Evolutionary conservation across 2,113 vertebrate species (phyloP).

Genomic region (Notothenia rossii): DNA sequence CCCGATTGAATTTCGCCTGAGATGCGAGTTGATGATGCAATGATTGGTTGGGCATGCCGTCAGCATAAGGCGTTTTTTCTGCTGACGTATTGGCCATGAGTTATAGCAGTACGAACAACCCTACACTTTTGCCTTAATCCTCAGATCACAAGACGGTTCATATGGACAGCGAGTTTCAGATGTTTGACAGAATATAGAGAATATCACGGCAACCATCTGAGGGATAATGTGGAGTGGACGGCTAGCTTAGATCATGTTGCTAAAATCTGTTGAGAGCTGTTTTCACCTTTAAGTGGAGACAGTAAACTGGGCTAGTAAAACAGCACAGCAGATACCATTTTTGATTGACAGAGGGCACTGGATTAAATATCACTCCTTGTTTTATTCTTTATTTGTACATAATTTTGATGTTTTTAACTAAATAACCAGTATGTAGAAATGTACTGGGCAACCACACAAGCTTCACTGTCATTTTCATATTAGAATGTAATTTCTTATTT

Average conservation of each 20-base stretch:
- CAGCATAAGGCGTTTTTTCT: constrained; percentile 56
- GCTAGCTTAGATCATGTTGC: constrained; percentile 47
- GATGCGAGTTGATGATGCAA: constrained; percentile 67
- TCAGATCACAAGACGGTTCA: constrained; percentile 64
- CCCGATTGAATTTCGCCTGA: constrained; percentile 68
- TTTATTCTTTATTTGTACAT: neutral
- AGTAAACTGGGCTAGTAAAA: neutral
- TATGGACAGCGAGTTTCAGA: constrained; percentile 63
- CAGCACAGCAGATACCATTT: neutral
- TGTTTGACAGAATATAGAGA: constrained; percentile 68
- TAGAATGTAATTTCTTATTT: neutral
- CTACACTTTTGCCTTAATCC: constrained; percentile 67
- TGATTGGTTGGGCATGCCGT: constrained; percentile 63
- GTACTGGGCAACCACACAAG: neutral
- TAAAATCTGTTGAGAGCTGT: constrained; percentile 44
- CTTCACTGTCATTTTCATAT: neutral
- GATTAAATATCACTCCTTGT: neutral
- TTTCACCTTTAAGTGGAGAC: neutral
- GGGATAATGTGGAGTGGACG: constrained; percentile 48
- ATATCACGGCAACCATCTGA: constrained; percentile 34
- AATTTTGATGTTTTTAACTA: neutral
- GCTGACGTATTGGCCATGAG: constrained; percentile 69
- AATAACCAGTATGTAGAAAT: neutral
- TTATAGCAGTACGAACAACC: constrained; percentile 68
- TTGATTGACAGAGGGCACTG: neutral